Base-by-base conservation (phyloP, 1,140 invertebrate genomes). In the Drosophila jambulina region DNA sequence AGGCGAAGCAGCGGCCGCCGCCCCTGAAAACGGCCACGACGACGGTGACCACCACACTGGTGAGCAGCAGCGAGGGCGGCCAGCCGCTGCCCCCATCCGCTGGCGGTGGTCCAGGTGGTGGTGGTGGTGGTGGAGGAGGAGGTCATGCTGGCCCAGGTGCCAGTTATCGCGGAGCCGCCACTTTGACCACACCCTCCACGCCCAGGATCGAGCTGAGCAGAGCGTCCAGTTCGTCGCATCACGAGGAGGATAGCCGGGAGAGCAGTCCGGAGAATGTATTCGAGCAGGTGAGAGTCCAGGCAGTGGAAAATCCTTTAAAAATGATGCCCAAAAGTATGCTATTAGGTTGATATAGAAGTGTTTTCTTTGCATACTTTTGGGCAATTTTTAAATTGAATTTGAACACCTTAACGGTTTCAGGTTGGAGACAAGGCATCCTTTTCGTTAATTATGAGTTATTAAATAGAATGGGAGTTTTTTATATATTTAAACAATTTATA, bases 191-290 rank as follows among this genome's bases (percentile, higher is more conserved):
- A 51, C 95, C 96, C 15, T 95, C 95, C 60, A 96, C 97, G 42
- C 97, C 97, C 3, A 95, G 97, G 75, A 98, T 97, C 79, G 97
- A 97, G 93, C 97, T 98, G 82, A 97, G 97, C 61, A 94, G 97
- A 53, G 97, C 97, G 4, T 97, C 96, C 78, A 97, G 96, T 91
- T 97, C 96, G 32, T 97, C 96, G 25, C 96, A 97, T 78, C 97
- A 97, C 87, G 95, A 95, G 79, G 95, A 95, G 81, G 96, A 97
- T 91, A 97, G 96, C 78, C 95, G 96, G 53, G 96, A 97, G 78
- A 96, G 96, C 71, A 96, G 96, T 27, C 97, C 97, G 0, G 92
- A 93, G 60, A 93, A 93, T 75, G 92, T 93, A 7, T 93, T 93
- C 59, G 92, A 93, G 43, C 92, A 93, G 91, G 92, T 93, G 76